Evolutionary conservation across 1,140 invertebrate species (phyloP).

Genomic region (Trichonephila inaurata): DNA sequence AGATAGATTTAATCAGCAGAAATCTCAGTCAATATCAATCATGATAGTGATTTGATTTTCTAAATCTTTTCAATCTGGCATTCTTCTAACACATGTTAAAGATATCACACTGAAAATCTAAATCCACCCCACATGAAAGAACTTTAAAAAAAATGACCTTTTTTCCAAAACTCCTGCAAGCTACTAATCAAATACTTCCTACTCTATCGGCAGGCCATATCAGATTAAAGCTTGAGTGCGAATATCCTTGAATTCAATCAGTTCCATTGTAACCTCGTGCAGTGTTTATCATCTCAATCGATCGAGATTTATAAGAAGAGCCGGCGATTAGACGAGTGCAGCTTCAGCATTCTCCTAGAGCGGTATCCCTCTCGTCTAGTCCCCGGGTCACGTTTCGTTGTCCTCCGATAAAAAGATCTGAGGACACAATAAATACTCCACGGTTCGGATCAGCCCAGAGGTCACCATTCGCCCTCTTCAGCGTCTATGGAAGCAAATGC

Average conservation of each 20-base stretch:
- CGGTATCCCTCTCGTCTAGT: not conserved
- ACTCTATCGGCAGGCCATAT: not conserved
- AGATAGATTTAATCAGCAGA: too few species aligned
- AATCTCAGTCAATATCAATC: too few species aligned
- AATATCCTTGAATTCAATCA: constrained; percentile 47
- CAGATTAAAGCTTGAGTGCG: constrained; percentile 9
- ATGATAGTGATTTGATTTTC: too few species aligned
- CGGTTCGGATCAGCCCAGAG: not conserved
- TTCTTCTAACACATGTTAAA: too few species aligned
- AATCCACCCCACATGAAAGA: too few species aligned
- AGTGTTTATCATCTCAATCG: constrained; percentile 53
- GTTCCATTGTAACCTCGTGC: not conserved
- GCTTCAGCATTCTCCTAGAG: not conserved
- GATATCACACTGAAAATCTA: too few species aligned
- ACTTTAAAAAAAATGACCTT: not conserved
- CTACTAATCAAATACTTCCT: not conserved
- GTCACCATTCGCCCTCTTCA: constrained; percentile 30
- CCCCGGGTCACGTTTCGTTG: constrained; percentile 54
- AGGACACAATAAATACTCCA: constrained; percentile 58
- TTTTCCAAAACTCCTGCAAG: not conserved
- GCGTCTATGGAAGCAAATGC: not conserved
- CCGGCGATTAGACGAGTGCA: constrained; percentile 34
- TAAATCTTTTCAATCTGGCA: too few species aligned
- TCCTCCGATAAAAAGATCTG: constrained; percentile 63
- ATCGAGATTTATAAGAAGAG: constrained; percentile 40